A percentile compares a stretch with the other conserved stretches of the same genome.
phyloP scores from a whole-genome alignment of 2,888 invertebrate genomes.

The Ramazzottius varieornatus region DNA sequence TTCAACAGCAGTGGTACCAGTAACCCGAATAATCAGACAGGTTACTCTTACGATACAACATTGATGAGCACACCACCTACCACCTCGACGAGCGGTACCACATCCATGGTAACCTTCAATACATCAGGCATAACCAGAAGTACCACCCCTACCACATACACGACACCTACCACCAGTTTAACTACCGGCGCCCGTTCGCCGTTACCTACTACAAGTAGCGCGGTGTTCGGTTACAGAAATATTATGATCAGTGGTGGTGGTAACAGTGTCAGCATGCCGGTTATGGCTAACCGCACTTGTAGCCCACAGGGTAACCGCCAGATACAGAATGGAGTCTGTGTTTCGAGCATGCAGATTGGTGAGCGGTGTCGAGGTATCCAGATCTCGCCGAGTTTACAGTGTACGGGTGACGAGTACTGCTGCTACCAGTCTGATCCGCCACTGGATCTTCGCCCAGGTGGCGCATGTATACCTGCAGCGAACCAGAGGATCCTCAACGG shows the following conservation, averaged over 20 bases:
- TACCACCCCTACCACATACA: neutral
- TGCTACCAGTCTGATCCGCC: neutral
- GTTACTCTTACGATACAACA: neutral
- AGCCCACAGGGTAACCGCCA: neutral
- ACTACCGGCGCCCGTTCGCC: neutral
- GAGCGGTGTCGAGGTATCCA: neutral
- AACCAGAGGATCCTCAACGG: slow-evolving; percentile 1
- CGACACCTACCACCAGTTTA: neutral
- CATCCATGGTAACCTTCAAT: no score
- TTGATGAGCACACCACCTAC: neutral
- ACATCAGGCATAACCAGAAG: neutral
- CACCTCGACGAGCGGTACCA: neutral
- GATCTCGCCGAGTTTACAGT: neutral
- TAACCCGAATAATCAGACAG: neutral
- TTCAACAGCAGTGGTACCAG: neutral
- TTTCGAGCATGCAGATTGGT: neutral
- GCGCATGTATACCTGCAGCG: neutral
- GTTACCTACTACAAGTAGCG: neutral
- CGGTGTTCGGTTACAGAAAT: neutral
- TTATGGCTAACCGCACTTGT: neutral
- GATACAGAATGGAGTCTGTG: neutral
- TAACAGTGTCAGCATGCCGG: neutral
- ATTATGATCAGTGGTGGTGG: neutral
- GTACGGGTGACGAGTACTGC: neutral
- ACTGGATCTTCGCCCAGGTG: neutral